Conservation (phyloP, 2,113 vertebrate species). For the Odocoileus hemionus region DNA sequence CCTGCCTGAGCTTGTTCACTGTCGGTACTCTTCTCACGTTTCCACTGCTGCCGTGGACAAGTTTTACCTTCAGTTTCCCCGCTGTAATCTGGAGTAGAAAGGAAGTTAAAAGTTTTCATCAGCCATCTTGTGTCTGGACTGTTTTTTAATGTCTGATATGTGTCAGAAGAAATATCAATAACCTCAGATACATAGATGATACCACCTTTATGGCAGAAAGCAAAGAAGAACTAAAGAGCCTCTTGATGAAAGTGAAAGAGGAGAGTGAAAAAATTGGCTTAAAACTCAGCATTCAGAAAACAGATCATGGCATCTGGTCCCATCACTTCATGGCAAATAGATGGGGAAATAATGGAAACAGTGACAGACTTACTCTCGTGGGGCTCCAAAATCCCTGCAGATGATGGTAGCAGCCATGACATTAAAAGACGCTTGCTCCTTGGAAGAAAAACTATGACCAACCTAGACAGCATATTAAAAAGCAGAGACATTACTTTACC, state of each 20-base stretch:
- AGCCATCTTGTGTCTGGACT: background rate
- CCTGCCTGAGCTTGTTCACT: background rate
- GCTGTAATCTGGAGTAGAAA: background rate
- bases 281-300: background rate
- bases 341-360: background rate
- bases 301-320: background rate
- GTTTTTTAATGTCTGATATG: background rate
- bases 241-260: background rate
- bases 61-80: background rate
- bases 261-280: background rate
- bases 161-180: background rate
- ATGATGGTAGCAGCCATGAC: background rate
- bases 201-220: background rate
- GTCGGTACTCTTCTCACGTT: background rate
- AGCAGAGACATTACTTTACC: background rate
- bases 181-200: background rate
- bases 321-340: background rate
- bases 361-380: rapidly evolving
- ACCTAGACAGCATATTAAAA: background rate
- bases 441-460: background rate
- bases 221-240: background rate
- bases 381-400: background rate
- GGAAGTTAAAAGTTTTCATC: background rate
- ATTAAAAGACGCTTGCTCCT: background rate
- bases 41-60: background rate